A percentile compares a stretch with the other conserved stretches of the same genome.
These are phyloP conservation scores for Strigamia transsilvanica DNA, from an alignment of 2,888 invertebrate genomes.

Conservation along the genomic window DNA sequence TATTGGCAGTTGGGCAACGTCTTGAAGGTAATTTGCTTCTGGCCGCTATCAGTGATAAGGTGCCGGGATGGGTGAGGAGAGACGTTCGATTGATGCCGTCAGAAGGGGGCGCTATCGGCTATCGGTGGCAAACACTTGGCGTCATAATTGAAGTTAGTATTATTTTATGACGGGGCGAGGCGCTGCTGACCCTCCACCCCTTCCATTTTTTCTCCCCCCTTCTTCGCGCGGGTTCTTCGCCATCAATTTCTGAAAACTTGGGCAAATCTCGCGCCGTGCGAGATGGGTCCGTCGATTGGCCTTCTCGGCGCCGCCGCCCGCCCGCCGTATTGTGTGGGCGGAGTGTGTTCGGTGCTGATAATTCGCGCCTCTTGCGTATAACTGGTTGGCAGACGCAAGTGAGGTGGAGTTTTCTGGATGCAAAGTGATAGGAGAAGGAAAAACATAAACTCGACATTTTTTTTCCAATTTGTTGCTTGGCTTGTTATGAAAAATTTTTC, in stretches of 20 bases:
- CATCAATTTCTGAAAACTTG: constrained; percentile 13
- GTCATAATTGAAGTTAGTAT: constrained; percentile 49
- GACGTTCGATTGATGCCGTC: constrained; percentile 37
- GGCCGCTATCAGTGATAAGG: constrained; percentile 30
- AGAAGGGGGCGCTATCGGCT: constrained; percentile 43
- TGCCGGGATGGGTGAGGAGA: constrained; percentile 27
- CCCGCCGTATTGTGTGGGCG: constrained; percentile 37
- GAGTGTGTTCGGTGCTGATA: constrained; percentile 47
- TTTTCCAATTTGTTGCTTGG: constrained; percentile 24
- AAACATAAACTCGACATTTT: constrained; percentile 30
- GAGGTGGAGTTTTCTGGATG: constrained; percentile 30
- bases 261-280: constrained; percentile 36
- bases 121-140: constrained; percentile 37
- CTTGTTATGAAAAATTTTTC: constrained; percentile 18
- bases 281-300: constrained; percentile 48
- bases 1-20: constrained; percentile 36
- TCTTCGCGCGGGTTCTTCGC: constrained; percentile 4
- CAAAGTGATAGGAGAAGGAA: constrained; percentile 30
- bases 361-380: constrained; percentile 40
- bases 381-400: constrained; percentile 18
- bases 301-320: constrained; percentile 41
- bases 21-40: constrained; percentile 40
- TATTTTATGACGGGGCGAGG: constrained; percentile 36
- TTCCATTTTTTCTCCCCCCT: constrained; percentile 1
- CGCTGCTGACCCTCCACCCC: constrained; percentile 19